Base-by-base conservation (phyloP, 2,888 invertebrate genomes). In the Pyrrhosoma nymphula region DNA sequence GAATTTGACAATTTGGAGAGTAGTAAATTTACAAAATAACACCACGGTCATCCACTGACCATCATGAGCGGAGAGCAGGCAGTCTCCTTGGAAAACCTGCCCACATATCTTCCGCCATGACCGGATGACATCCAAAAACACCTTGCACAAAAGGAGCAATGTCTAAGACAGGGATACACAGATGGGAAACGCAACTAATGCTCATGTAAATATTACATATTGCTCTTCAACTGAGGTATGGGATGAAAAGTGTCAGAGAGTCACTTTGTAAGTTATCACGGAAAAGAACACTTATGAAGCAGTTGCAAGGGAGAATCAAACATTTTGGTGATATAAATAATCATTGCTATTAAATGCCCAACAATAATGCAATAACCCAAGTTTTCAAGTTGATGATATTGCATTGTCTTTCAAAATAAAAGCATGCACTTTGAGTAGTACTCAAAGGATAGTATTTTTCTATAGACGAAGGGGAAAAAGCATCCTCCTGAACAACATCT, bases 151-250 rank as follows among this genome's bases (percentile, higher is more conserved):
- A 69, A 91, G 91, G 63, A 60, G 63, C 60, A 63, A 63, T 91
- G 63, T 26, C 91, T 69, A 91, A 39, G 91, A 82, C 35, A 82
- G 82, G 16, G 47, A 63, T 91, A 69, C 60, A 60, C 69, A 56
- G 55, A 69, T 47, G 63, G 47, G n/a, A 47, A 47, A 63, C n/a
- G 93, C 69, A 47, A 93, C 69, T 91, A 55, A 75, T 75, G 63
- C 47, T 75, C 47, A 93, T 69, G 75, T 93, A 93, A 93, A 93
- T 93, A 63, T 93, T 93, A 93, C 69, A 93, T 75, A 93, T 93
- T 93, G 93, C 75, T 93, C 75, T 69, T 93, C 39, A 75, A 75
- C 47, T 75, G 55, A 93, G 56, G 60, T 93, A 93, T 26, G 75
- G 63, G 39, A 60, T 23, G 26, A 16, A 18, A 47, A 93, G 69